Evolutionary conservation across 1,140 invertebrate species (phyloP).

Genomic region (Micrasema minimum): DNA sequence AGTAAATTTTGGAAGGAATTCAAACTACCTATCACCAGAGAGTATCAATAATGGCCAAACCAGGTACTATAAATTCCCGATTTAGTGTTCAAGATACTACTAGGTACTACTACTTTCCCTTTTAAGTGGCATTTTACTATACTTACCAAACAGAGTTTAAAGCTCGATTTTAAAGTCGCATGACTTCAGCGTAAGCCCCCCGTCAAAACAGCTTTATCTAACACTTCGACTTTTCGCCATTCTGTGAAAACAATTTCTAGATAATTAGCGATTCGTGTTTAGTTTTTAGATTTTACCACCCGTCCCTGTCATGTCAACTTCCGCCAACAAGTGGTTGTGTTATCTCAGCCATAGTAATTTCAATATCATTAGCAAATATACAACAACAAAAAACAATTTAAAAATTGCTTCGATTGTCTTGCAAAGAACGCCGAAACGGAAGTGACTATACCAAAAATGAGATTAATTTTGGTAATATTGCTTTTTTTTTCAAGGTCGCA

Average conservation of each 20-base stretch:
- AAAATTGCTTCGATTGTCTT: too few species aligned
- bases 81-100: neutral
- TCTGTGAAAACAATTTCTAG: neutral
- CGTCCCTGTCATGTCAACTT: constrained; percentile 1
- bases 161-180: too few species aligned
- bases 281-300: constrained; percentile 13
- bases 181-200: neutral
- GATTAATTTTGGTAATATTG: too few species aligned
- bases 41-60: too few species aligned
- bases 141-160: neutral
- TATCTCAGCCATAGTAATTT: too few species aligned
- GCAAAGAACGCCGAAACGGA: too few species aligned
- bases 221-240: neutral
- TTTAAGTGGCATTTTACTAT: neutral
- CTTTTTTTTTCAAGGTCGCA: too few species aligned
- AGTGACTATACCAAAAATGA: too few species aligned
- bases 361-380: too few species aligned
- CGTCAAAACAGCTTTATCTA: constrained; percentile 6
- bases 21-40: too few species aligned
- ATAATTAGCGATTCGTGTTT: constrained; percentile 18
- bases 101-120: neutral
- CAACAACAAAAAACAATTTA: too few species aligned
- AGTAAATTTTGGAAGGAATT: too few species aligned
- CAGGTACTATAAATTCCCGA: neutral
- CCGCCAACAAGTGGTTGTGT: neutral